Evolutionary conservation across 2,888 invertebrate species (phyloP).

Genomic region (Lasioglossum zephyrum): DNA sequence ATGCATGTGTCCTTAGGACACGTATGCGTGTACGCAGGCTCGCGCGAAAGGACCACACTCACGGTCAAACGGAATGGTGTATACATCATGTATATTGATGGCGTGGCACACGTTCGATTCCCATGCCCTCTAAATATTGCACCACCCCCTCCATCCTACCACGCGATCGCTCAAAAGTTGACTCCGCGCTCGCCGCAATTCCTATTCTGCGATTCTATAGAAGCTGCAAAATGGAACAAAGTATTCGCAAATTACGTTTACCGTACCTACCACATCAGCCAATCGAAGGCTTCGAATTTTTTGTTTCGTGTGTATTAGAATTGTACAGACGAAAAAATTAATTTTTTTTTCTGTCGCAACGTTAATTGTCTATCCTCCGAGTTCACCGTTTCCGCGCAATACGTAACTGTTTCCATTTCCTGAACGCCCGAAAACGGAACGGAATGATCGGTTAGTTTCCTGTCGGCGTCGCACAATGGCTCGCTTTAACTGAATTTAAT

Average conservation of each 20-base stretch:
- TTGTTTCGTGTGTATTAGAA: too few species aligned
- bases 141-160: slow-evolving; percentile 49
- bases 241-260: background rate
- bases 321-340: too few species aligned
- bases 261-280: too few species aligned
- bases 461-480: slow-evolving; percentile 17
- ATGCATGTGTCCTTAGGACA: slow-evolving; percentile 49
- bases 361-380: background rate
- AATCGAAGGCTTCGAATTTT: too few species aligned
- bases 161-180: slow-evolving; percentile 15
- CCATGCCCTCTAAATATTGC: slow-evolving; percentile 79
- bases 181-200: background rate
- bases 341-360: background rate
- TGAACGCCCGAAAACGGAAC: background rate
- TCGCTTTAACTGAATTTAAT: slow-evolving; percentile 9
- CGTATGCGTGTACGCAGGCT: slow-evolving; percentile 48
- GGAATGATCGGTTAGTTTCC: slow-evolving; percentile 8
- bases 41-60: slow-evolving; percentile 52
- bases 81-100: slow-evolving; percentile 81
- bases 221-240: background rate
- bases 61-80: slow-evolving; percentile 72
- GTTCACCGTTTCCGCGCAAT: background rate
- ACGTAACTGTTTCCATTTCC: slow-evolving; percentile 8
- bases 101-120: slow-evolving; percentile 78
- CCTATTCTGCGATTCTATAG: background rate